Evolutionary conservation across 2,113 vertebrate genomes (phyloP).

Genomic region (Halichoeres trimaculatus): DNA sequence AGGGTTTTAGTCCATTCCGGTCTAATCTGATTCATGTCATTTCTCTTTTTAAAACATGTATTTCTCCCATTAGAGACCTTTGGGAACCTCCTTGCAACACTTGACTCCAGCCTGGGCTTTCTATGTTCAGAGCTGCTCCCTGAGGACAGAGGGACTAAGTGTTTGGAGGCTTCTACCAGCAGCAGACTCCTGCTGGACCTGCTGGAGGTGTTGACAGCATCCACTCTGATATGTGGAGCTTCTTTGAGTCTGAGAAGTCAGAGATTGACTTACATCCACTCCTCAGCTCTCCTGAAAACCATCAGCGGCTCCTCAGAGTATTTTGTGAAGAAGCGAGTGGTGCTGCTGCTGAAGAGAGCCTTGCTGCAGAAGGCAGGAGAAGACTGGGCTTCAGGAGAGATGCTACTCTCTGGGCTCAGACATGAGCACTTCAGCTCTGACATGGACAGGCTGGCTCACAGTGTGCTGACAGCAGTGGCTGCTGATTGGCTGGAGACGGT

Average conservation of each 20-base stretch:
- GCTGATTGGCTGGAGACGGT: slow-evolving; percentile 81
- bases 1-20: no score
- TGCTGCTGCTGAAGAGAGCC: slow-evolving; percentile 89
- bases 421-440: slow-evolving; percentile 65
- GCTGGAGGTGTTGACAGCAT: slow-evolving; percentile 85
- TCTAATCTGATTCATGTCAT: background rate
- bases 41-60: background rate
- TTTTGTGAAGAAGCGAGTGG: slow-evolving; percentile 84
- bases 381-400: slow-evolving; percentile 74
- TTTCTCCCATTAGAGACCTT: slow-evolving; percentile 79
- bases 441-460: slow-evolving; percentile 70
- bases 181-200: slow-evolving; percentile 82
- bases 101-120: slow-evolving; percentile 80
- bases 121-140: slow-evolving; percentile 80
- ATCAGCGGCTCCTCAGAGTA: slow-evolving; percentile 74
- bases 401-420: rapidly evolving
- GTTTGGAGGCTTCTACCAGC: slow-evolving; percentile 1
- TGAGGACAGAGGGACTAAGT: slow-evolving; percentile 16
- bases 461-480: slow-evolving; percentile 77
- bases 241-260: slow-evolving; percentile 75
- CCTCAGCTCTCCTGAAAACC: slow-evolving; percentile 71
- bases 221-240: slow-evolving; percentile 67
- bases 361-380: slow-evolving; percentile 86
- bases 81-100: slow-evolving; percentile 78
- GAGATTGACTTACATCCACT: slow-evolving; percentile 78